These are phyloP conservation scores for Trachops cirrhosus DNA, from an alignment of 2,797 vertebrate genomes.

Conservation along the genomic window DNA sequence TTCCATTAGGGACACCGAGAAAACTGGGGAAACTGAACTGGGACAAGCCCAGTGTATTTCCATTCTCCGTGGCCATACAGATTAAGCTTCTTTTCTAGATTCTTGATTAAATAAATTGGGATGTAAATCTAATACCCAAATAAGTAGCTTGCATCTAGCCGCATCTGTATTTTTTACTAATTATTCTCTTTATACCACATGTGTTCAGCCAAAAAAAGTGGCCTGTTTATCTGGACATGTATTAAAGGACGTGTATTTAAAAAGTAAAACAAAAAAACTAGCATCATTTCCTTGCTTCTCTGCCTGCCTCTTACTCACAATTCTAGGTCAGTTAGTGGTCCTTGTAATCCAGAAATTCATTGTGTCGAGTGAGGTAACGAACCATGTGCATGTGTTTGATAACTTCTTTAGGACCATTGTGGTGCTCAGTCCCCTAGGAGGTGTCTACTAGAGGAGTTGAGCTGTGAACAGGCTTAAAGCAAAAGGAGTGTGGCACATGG, in stretches of 20 bases:
- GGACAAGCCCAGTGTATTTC: background rate
- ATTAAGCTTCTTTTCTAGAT: background rate
- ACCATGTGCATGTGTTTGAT: background rate
- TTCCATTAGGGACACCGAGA: background rate
- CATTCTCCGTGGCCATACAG: background rate
- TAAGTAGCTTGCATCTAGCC: fast-evolving
- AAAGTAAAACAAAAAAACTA: background rate
- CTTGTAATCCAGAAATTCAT: background rate
- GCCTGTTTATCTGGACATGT: background rate
- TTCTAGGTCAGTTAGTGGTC: background rate
- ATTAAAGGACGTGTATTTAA: background rate
- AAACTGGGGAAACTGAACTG: background rate
- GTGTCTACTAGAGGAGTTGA: fast-evolving
- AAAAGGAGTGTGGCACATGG: background rate
- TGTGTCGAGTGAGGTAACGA: background rate
- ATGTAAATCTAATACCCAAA: background rate
- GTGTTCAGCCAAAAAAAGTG: background rate
- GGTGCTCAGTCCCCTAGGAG: background rate
- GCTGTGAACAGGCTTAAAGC: background rate
- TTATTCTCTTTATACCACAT: background rate
- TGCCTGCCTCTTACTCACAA: background rate
- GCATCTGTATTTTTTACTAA: background rate
- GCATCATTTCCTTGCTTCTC: background rate
- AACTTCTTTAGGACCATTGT: background rate
- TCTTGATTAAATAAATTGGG: background rate